Evolutionary conservation across 2,797 vertebrate genomes (phyloP), one percentile per base, ranked within the genome.

Genomic region (Hozukius guyotensis): DNA sequence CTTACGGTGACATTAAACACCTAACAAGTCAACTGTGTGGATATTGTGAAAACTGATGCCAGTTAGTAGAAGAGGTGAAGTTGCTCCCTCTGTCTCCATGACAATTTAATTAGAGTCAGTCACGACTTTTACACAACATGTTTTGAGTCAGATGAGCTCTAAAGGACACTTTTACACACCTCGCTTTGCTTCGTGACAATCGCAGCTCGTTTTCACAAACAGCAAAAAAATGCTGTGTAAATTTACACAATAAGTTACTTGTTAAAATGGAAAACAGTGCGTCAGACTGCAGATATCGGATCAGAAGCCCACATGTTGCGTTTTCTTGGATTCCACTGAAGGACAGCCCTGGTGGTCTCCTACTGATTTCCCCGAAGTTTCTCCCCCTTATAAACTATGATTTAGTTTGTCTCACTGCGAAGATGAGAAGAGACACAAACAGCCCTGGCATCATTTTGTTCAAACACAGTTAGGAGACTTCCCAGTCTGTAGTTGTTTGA

Each of bases 91-190:
- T 25, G 75, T 91, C 84, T 84, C 71, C 84, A 81, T 90, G 79
- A 83, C 83, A 77, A 71, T 89, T 83, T 77, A 75, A 89, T 84
- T 80, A 83, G 68, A 52, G 73, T 82, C 83, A 76, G 82, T 91
- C 85, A 85, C 72, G 70, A 88, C 86, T 89, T 87, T 83, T 74
- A 75, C 74, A 77, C 77, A 85, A 88, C n/a, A 20, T 42, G 34
- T 42, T 84, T 78, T 81, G 74, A 88, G 75, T 85, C 67, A 65
- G 24, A 64, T 74, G 79, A 72, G 61, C 77, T 80, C 56, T 46
- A 74, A 10, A 75, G 59, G 83, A 60, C 61, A 82, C 59, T 64
- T 82, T 75, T 60, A 69, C 71, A 80, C 77, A 81, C 75, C 78
- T 86, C 61, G 10, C 2, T 76, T 61, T 83, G 63, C n/a, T n/a